phyloP scores from a whole-genome alignment of 2,888 invertebrate genomes.

The Odontothrips loti region DNA sequence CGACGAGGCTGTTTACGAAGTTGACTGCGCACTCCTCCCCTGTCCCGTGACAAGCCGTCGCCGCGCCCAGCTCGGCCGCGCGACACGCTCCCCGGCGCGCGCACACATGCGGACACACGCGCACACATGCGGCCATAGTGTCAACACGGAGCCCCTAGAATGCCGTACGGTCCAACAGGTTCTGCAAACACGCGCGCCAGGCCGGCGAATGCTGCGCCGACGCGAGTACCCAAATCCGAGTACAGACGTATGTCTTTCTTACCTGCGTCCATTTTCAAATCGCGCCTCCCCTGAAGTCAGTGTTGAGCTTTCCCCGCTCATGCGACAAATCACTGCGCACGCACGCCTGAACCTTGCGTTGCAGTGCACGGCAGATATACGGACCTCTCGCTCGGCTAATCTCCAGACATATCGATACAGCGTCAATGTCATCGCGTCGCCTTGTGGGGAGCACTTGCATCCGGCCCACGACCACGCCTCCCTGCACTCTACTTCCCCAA shows the following conservation, averaged over 20 bases:
- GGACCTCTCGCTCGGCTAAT: conserved; percentile 17
- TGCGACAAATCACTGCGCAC: no score
- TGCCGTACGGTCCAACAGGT: not conserved
- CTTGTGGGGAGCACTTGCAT: not conserved
- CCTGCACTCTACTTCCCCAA: no score
- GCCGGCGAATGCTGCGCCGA: not conserved
- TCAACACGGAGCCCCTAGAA: no score
- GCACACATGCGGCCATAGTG: not conserved
- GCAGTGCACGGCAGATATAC: not conserved
- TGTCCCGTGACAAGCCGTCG: no score
- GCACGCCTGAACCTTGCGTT: no score
- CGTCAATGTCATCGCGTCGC: not conserved
- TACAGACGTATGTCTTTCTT: no score
- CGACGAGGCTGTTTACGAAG: no score
- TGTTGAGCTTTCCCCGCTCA: no score
- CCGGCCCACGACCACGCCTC: not conserved
- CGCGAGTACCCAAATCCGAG: not conserved
- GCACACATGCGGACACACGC: not conserved
- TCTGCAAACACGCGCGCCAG: not conserved
- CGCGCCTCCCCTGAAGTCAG: no score
- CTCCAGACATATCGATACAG: not conserved
- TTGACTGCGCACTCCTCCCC: no score
- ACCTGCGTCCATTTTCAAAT: no score
- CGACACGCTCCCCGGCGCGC: not conserved
- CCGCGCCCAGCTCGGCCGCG: no score